Percentiles rank a stretch among this genome's conserved stretches.
Evolutionary conservation across 1,140 invertebrate species (phyloP).

Genomic region (Aphis craccivora): DNA sequence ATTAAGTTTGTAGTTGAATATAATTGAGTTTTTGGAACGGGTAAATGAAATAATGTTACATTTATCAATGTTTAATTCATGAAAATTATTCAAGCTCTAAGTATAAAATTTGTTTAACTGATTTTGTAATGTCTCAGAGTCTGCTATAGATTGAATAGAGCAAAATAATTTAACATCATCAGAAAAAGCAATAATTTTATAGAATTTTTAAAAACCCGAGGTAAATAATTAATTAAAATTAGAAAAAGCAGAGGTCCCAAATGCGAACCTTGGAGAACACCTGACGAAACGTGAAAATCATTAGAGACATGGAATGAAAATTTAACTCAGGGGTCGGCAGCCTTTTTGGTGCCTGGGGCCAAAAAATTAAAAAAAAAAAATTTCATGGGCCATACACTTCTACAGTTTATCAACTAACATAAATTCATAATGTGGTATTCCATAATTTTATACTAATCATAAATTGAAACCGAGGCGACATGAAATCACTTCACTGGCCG

Average conservation of each 20-base stretch:
- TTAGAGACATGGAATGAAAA: not conserved
- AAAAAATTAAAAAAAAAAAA: too few species aligned
- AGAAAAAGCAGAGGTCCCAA: not conserved
- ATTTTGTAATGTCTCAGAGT: not conserved
- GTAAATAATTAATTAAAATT: conserved; percentile 8
- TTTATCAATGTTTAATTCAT: not conserved
- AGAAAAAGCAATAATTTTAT: not conserved
- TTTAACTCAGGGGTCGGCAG: too few species aligned
- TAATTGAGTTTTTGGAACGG: not conserved
- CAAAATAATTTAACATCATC: not conserved
- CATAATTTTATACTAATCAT: too few species aligned
- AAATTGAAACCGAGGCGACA: too few species aligned
- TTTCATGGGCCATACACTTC: too few species aligned
- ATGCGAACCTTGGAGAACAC: not conserved
- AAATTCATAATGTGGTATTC: too few species aligned
- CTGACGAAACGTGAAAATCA: not conserved
- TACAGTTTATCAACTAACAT: too few species aligned
- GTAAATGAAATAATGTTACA: not conserved
- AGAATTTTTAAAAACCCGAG: not conserved
- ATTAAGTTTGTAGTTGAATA: not conserved
- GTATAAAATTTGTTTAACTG: not conserved
- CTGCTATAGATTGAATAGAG: not conserved
- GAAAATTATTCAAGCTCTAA: not conserved
- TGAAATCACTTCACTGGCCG: too few species aligned
- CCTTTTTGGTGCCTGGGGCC: too few species aligned